Percentiles rank a stretch among this genome's conserved stretches.
phyloP scores from a whole-genome alignment of 37 sponge, comb jelly and placozoan genomes.

The Ephydatia muelleri region DNA sequence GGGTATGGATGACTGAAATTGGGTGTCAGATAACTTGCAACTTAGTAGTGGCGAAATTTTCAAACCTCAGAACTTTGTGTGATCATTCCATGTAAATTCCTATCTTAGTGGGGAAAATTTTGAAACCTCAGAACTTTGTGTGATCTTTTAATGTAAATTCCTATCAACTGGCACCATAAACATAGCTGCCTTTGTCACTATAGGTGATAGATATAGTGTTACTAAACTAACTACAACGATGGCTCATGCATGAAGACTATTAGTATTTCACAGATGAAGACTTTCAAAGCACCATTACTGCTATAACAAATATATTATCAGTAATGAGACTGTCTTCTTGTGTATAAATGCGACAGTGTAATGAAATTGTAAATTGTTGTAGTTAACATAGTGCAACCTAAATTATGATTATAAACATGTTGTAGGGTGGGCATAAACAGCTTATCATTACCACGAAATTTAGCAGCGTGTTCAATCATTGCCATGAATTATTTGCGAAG shows the following conservation, averaged over 20 bases:
- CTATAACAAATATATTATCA: background rate
- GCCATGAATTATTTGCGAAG: constrained; percentile 1
- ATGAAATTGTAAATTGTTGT: background rate
- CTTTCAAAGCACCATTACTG: background rate
- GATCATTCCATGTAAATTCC: background rate
- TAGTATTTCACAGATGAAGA: constrained; percentile 1
- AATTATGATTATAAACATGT: constrained; percentile 1
- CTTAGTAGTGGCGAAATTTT: background rate
- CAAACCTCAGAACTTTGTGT: background rate
- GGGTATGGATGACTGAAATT: constrained; percentile 1
- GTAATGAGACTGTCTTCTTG: constrained; percentile 1
- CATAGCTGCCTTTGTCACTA: background rate
- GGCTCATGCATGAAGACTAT: background rate
- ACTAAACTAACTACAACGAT: background rate
- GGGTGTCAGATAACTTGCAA: background rate
- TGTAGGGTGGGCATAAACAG: constrained; percentile 1
- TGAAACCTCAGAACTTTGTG: constrained; percentile 1
- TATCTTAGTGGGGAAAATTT: background rate
- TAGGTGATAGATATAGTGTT: constrained; percentile 1
- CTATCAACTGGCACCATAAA: background rate
- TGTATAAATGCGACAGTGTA: constrained; percentile 1
- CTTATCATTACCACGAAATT: background rate
- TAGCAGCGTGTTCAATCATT: background rate
- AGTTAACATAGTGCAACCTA: background rate
- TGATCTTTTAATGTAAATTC: constrained; percentile 1